Evolutionary conservation across 2,888 invertebrate genomes (phyloP).

Genomic region (Drosophila koepferae): DNA sequence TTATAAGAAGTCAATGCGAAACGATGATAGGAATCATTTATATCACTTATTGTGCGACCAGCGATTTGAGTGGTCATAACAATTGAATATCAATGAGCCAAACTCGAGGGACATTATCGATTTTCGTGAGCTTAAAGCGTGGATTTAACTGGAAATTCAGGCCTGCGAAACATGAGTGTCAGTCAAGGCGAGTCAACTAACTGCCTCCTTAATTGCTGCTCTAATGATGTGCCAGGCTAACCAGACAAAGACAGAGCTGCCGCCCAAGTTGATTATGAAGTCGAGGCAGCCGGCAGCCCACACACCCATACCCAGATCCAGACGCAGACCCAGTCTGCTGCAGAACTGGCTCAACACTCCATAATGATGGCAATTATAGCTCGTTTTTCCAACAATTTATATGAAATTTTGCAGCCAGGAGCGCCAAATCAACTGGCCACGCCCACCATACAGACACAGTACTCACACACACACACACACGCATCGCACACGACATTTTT

Average conservation of each 20-base stretch:
- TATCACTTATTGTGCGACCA: constrained; percentile 59
- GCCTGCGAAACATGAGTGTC: constrained; percentile 35
- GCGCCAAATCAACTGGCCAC: constrained; percentile 41
- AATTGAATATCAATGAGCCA: constrained; percentile 60
- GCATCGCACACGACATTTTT: constrained; percentile 52
- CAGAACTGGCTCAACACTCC: constrained; percentile 82
- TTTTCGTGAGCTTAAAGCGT: constrained; percentile 47
- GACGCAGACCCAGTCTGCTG: constrained; percentile 34
- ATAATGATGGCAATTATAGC: constrained; percentile 84
- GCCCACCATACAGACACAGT: constrained; percentile 44
- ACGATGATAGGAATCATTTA: constrained; percentile 53
- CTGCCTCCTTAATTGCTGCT: constrained; percentile 72
- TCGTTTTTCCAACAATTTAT: constrained; percentile 84
- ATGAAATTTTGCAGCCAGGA: constrained; percentile 69
- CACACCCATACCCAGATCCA: constrained; percentile 16
- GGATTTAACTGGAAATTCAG: constrained; percentile 36
- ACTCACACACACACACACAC: constrained; percentile 45
- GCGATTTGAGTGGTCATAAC: constrained; percentile 58
- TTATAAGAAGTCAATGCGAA: constrained; percentile 58
- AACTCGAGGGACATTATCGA: constrained; percentile 47
- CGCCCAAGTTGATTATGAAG: constrained; percentile 70
- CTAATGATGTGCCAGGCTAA: constrained; percentile 71
- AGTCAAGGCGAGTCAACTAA: constrained; percentile 59
- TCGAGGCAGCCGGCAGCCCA: constrained; percentile 17
- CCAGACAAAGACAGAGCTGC: constrained; percentile 38